phyloP scores from a whole-genome alignment of 2,888 invertebrate genomes.

The Volucella inanis region DNA sequence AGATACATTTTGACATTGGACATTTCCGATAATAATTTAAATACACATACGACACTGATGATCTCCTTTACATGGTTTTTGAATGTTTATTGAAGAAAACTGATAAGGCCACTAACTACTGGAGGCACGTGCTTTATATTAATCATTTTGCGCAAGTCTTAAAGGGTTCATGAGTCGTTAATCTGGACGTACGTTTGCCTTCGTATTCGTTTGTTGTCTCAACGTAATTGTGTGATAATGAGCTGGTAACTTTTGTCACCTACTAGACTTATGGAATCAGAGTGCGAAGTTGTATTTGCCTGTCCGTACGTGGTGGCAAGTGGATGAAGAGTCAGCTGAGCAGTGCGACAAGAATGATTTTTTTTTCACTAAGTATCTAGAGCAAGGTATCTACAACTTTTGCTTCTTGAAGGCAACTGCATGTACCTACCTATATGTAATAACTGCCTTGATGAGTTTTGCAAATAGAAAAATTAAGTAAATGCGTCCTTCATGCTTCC shows the following conservation, averaged over 20 bases:
- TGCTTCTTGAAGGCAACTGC: too few relatives aligned
- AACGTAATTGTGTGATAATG: constrained; percentile 17
- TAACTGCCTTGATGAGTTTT: too few relatives aligned
- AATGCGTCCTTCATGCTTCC: too few relatives aligned
- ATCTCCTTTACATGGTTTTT: background rate
- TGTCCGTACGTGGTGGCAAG: too few relatives aligned
- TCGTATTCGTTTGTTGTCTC: background rate
- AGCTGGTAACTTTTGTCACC: background rate
- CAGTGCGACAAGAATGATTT: background rate
- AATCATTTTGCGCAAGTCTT: background rate
- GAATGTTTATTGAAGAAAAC: background rate
- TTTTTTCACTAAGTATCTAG: constrained; percentile 9
- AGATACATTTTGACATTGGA: background rate
- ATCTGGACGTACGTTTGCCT: background rate
- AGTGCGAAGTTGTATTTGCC: too few relatives aligned
- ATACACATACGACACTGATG: background rate
- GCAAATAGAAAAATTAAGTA: too few relatives aligned
- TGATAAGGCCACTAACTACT: constrained; percentile 1
- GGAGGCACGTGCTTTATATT: constrained; percentile 20
- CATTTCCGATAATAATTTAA: constrained; percentile 2
- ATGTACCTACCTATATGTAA: too few relatives aligned
- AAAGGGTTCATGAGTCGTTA: constrained; percentile 6
- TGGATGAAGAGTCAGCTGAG: too few relatives aligned
- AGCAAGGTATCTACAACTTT: background rate
- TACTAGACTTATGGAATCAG: background rate